Conservation (phyloP, 1,140 invertebrate genomes). For the Plutomurus gul region DNA sequence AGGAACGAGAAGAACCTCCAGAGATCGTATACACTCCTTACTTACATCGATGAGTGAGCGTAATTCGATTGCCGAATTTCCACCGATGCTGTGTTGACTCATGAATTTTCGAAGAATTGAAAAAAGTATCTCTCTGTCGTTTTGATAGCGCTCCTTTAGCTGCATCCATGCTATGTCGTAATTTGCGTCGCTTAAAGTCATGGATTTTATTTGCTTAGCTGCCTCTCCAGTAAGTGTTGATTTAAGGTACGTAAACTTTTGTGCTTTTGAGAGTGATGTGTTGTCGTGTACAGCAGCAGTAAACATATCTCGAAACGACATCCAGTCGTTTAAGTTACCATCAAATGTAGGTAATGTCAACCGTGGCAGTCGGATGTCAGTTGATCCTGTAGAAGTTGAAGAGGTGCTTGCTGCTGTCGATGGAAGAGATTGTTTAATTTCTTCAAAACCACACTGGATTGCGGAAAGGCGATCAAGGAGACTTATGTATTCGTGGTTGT, state of each 20-base stretch:
- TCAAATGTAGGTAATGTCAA: background rate
- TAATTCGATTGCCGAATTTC: background rate
- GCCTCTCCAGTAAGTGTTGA: background rate
- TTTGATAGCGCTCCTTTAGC: constrained; percentile 55
- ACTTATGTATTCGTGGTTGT: too few relatives aligned
- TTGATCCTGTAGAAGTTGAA: background rate
- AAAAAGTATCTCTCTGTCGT: constrained; percentile 53
- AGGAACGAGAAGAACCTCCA: background rate
- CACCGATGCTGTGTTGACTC: constrained; percentile 28
- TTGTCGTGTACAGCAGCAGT: background rate
- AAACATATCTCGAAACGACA: background rate
- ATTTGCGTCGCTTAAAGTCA: constrained; percentile 53
- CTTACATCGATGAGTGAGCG: background rate
- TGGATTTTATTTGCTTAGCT: constrained; percentile 31
- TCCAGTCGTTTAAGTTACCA: background rate
- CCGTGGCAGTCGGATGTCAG: background rate
- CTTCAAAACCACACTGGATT: too few relatives aligned
- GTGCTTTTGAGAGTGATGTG: background rate
- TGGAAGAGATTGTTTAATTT: too few relatives aligned
- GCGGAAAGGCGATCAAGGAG: too few relatives aligned
- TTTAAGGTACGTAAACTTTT: background rate
- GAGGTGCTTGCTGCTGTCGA: too few relatives aligned
- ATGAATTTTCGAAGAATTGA: constrained; percentile 54
- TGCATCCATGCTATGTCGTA: constrained; percentile 55
- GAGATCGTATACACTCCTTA: background rate